phyloP scores from a whole-genome alignment of 2,888 invertebrate genomes.

The Zele albiditarsus region DNA sequence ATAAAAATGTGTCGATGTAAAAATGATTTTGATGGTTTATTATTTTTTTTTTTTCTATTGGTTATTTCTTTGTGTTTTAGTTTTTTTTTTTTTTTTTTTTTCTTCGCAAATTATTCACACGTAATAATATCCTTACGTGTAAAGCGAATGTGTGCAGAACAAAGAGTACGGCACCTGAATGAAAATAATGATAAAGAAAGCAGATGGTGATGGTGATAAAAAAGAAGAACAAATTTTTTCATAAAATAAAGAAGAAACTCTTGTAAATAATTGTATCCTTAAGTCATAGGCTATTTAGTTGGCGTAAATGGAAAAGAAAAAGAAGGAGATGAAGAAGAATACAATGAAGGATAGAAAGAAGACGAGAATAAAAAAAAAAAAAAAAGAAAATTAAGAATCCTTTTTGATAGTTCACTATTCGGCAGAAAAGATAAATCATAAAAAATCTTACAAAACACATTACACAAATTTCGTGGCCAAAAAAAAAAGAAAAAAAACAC shows the following conservation, averaged over 20 bases:
- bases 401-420: background rate
- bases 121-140: no score
- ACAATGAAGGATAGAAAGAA: background rate
- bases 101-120: no score
- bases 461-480: no score
- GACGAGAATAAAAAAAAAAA: background rate
- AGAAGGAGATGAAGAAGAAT: conserved; percentile 12
- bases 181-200: conserved; percentile 6
- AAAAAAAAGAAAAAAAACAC: background rate
- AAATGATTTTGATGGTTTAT: background rate
- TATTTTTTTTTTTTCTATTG: background rate
- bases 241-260: background rate
- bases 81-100: no score
- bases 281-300: conserved; percentile 10
- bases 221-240: conserved; percentile 16
- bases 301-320: conserved; percentile 7
- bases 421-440: conserved; percentile 6
- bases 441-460: background rate
- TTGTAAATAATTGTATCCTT: conserved; percentile 8
- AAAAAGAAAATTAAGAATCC: background rate
- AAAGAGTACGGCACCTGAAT: no score
- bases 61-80: no score
- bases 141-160: no score
- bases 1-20: conserved; percentile 17
- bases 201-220: background rate